Evolutionary conservation across 2,113 vertebrate species (phyloP), one percentile per base, ranked within the genome.

Genomic region (Osmerus eperlanus): DNA sequence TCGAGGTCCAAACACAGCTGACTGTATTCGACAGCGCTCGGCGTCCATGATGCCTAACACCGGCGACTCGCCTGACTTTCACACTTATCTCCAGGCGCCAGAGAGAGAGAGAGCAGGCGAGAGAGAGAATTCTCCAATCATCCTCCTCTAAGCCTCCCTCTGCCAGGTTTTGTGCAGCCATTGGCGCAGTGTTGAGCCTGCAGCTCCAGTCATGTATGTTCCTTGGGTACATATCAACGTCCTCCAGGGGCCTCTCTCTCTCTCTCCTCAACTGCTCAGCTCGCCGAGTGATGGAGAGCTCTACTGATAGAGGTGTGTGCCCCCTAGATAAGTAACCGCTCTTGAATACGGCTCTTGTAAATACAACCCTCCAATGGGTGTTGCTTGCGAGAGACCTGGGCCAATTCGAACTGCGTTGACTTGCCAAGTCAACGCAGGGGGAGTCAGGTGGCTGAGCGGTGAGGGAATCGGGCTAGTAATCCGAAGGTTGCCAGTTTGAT

Each of bases 11-110:
- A 2, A 7, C 36, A 41, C 6, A 41, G 36, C 36, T 41, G 36
- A 41, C 36, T 7, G 15, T 16, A 13, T 25, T 82, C 23, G 51
- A 55, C 55, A 16, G 36, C 70, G 80, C 81, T 73, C 71, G 15
- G 82, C 81, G 74, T 83, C 83, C 70, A 70, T 82, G 81, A 82
- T 80, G 79, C 74, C 78, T 58, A 75, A 21, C 56, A 47, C 78
- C 76, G 79, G 79, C 83, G 70, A 81, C 74, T 15, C 74, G 75
- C 79, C 78, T 74, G 85, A 76, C 70, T 89, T 76, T 76, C 74
- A 52, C 72, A 84, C 83, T 89, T 90, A 89, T 88, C 87, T 88
- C 6, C 86, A 83, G 70, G 77, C 79, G 73, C 77, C 86, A 90
- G 87, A 81, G 28, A 87, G 73, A 68, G 84, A 77, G 15, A 70